Percentiles rank a stretch among this genome's conserved stretches.
phyloP scores from a whole-genome alignment of 2,888 invertebrate genomes.

The Leptinotarsa rubiginosa region DNA sequence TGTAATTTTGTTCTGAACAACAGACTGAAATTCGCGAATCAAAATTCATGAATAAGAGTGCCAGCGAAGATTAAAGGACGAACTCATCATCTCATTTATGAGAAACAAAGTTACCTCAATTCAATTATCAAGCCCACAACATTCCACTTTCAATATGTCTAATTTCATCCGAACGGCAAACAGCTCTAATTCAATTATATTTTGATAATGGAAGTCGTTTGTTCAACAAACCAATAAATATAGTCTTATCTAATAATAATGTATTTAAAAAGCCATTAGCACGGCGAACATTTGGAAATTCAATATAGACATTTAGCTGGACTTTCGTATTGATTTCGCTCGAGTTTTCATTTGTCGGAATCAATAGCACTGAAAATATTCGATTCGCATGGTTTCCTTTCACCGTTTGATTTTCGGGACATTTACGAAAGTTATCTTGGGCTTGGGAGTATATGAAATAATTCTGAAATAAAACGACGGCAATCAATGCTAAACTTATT shows the following conservation, averaged over 20 bases:
- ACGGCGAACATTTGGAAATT: constrained; percentile 1
- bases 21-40: too few species aligned
- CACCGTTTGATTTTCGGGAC: too few species aligned
- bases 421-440: too few species aligned
- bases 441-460: too few species aligned
- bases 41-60: background rate
- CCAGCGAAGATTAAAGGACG: background rate
- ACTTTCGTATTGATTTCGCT: constrained; percentile 18
- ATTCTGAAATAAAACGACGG: too few species aligned
- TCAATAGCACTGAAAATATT: background rate
- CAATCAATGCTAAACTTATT: too few species aligned
- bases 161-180: background rate
- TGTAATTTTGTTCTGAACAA: background rate
- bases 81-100: background rate
- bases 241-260: constrained; percentile 21
- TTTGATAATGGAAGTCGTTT: background rate
- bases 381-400: background rate
- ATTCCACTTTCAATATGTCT: too few species aligned
- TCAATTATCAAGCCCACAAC: background rate
- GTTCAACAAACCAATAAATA: constrained; percentile 7
- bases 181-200: background rate
- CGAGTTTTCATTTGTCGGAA: background rate
- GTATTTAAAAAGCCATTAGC: constrained; percentile 22
- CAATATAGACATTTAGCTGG: constrained; percentile 19
- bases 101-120: background rate